Evolutionary conservation across 1,140 invertebrate species (phyloP), one percentile per base, ranked within the genome.

Genomic region (Zaprionus kolodkinae): DNA sequence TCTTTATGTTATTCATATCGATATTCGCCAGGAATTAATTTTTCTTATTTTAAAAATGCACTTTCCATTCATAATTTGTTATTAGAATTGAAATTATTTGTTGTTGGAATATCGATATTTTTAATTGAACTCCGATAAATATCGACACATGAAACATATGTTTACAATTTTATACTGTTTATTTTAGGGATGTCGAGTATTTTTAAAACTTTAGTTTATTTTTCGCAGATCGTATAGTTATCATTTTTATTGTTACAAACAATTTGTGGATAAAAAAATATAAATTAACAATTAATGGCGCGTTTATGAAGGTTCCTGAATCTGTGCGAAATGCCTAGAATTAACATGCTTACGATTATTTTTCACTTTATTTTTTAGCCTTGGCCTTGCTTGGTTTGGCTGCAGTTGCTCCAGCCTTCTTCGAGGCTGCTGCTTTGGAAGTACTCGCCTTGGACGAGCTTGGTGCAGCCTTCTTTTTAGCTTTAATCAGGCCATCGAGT

Each of bases 401-500:
- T 6, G 81, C 35, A 27, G 61, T 21, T 25, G 72, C 13, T 25
- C 17, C 67, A 2, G 77, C 9, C 50, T 89, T 91, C 56, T 83
- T 91, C 3, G 71, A 64, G 38, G 69, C 48, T 12, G 74, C 48
- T 10, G 74, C 54, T 13, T 71, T 78, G n/a, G 74, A 73, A 59
- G 67, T 76, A 27, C 65, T 52, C 15, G 75, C 67, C 30, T 88
- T 91, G 5, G 81, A 61, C 13, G 40, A 45, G n/a, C 55, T 50
- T 38, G 84, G 52, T 9, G 84, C 25, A 0, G 80, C 9, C 40
- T 91, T 91, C 64, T 91, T 91, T 48, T 91, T 91, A 9, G 90
- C 77, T 63, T 97, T 97, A 45, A 98, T 97, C 93, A 97, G 95
- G 6, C 94, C 95, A 93, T 98, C 97, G 61, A 94, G 94, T 61